phyloP scores from a whole-genome alignment of 1,140 invertebrate species.

The Plutomurus gul region DNA sequence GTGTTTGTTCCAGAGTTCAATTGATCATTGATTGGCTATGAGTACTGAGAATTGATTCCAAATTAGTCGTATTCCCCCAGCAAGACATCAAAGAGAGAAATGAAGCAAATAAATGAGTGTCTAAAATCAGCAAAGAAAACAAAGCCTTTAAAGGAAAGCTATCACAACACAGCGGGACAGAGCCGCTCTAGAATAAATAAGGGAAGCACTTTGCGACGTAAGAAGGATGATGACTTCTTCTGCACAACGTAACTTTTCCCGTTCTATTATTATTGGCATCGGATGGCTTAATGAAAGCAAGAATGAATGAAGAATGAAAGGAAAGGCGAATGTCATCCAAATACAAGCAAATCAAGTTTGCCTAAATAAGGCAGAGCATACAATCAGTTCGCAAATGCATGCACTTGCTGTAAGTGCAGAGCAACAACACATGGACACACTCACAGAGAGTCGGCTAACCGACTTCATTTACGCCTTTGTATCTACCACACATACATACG shows the following conservation, averaged over 20 bases:
- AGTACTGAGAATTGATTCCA: neutral
- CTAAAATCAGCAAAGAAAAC: constrained; percentile 1
- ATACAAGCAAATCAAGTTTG: neutral
- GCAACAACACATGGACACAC: no score
- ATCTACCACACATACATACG: no score
- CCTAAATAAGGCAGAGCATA: neutral
- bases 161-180: neutral
- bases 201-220: neutral
- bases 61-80: neutral
- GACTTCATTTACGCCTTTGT: no score
- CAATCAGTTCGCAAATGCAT: neutral
- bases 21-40: neutral
- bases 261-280: neutral
- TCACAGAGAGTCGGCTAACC: no score
- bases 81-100: neutral
- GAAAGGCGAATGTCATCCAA: constrained; percentile 16
- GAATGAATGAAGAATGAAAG: neutral
- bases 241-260: neutral
- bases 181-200: neutral
- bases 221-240: neutral
- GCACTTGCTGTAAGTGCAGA: no score
- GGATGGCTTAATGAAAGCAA: neutral
- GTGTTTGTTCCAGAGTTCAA: neutral
- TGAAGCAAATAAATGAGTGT: neutral
- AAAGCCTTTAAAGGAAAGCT: neutral